Base-by-base conservation (phyloP, 2,888 invertebrate species). In the Peribatodes rhomboidaria region DNA sequence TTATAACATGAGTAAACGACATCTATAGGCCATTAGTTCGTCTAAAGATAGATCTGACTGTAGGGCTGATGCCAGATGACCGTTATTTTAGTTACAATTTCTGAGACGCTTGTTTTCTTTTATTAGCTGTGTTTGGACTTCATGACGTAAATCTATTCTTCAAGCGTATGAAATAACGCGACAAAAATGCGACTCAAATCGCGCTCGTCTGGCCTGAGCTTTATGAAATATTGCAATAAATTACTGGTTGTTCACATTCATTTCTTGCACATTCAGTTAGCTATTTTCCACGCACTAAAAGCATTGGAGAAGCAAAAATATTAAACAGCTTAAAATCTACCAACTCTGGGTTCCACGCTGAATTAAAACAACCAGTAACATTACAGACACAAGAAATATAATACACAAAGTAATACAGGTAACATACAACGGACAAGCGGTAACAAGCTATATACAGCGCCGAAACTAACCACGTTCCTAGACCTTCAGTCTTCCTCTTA, bases 401-500 rank as follows among this genome's bases (percentile, higher is more conserved):
- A 72, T 71, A 74, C 70, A 78, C 61, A 73, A 71, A 70, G 56
- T 66, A 70, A 70, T 62, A 69, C 69, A 57, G 71, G 69, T 58
- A 69, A 73, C 67, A 68, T 67, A 67, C 65, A 62, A 44, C 22
- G 39, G 66, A 68, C 68, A 70, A 66, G 70, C 61, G 67, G 72
- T 68, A 68, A 65, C 65, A 72, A 86, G 85, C 87, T 88, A 88
- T 88, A 56, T 87, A 89, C 88, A 89, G 83, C 83, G 78, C 73
- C 35, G 35, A 54, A 52, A 46, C 31, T 52, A 11, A 61, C 49
- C 49, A 31, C 42, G 59, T 64, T 65, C 31, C 18, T 64, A 71
- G 80, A 80, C 79, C 83, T 66, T 82, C 84, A 87, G 89, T 89
- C 88, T 89, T 87, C 86, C 88, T 79, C 85, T 78, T 87, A 88